Conservation (phyloP, 2,888 invertebrate species). For the Euplexia lucipara region DNA sequence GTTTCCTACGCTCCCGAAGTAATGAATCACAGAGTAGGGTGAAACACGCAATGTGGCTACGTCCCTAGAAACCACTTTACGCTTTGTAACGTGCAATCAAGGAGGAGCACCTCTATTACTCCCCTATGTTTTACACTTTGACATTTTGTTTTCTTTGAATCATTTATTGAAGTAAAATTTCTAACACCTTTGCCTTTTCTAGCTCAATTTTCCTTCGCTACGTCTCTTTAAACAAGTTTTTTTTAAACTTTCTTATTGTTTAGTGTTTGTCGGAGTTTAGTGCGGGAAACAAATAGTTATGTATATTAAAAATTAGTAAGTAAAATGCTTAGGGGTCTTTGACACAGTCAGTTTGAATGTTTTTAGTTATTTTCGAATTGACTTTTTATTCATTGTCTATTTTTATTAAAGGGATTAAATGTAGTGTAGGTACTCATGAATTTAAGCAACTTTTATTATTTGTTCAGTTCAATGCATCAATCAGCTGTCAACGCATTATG, state of each 20-base stretch:
- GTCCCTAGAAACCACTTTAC: slow-evolving; percentile 50
- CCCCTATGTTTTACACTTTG: slow-evolving; percentile 19
- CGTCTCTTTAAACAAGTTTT: too few relatives aligned
- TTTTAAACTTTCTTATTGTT: too few relatives aligned
- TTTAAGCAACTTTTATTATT: too few relatives aligned
- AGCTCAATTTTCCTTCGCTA: too few relatives aligned
- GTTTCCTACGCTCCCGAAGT: slow-evolving; percentile 46
- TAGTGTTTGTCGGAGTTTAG: too few relatives aligned
- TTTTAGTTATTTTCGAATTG: neutral
- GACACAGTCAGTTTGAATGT: neutral
- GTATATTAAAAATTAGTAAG: too few relatives aligned
- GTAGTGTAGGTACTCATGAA: too few relatives aligned
- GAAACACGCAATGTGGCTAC: slow-evolving; percentile 64
- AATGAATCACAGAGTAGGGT: slow-evolving; percentile 57
- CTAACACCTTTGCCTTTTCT: slow-evolving; percentile 13
- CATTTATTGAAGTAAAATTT: slow-evolving; percentile 3
- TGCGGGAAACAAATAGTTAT: too few relatives aligned
- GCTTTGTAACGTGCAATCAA: slow-evolving; percentile 26
- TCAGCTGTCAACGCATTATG: too few relatives aligned
- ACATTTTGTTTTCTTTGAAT: slow-evolving; percentile 36
- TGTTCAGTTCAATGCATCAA: too few relatives aligned
- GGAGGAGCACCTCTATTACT: slow-evolving; percentile 6
- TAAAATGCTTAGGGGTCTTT: too few relatives aligned
- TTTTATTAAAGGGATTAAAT: too few relatives aligned
- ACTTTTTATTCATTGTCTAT: neutral